These are phyloP conservation scores for Gibbula magus DNA, from an alignment of 2,888 invertebrate genomes.

Conservation along the genomic window DNA sequence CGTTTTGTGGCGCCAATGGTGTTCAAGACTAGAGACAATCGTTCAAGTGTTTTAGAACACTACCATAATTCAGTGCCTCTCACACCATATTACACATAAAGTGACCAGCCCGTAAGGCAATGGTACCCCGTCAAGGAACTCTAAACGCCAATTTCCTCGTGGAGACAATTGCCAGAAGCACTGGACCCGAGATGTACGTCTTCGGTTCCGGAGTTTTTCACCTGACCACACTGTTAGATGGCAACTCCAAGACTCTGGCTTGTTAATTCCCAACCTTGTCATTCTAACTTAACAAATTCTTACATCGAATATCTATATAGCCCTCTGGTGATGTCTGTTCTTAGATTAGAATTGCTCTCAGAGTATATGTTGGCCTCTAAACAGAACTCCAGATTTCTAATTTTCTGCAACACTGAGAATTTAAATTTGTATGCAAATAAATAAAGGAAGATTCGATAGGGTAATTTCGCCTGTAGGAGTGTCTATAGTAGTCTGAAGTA, in stretches of 20 bases:
- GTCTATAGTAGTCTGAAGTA: not conserved
- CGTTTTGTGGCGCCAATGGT: no score
- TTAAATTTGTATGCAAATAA: slow-evolving; percentile 15
- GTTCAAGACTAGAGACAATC: not conserved
- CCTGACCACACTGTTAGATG: not conserved
- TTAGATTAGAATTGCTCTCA: not conserved
- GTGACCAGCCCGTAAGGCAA: not conserved
- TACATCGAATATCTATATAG: not conserved
- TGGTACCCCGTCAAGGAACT: not conserved
- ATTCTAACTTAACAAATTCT: not conserved
- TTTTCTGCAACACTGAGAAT: slow-evolving; percentile 8
- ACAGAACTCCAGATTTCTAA: not conserved
- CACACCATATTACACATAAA: not conserved
- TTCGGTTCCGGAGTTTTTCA: slow-evolving; percentile 7
- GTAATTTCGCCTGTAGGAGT: not conserved
- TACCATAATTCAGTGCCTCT: not conserved
- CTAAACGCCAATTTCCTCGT: not conserved
- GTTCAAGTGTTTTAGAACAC: not conserved
- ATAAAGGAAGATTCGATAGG: not conserved
- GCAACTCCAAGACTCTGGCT: not conserved
- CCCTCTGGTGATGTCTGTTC: not conserved
- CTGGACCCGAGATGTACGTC: not conserved
- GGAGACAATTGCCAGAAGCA: not conserved
- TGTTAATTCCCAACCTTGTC: not conserved
- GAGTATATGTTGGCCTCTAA: not conserved